These are phyloP conservation scores for Lithophane semibrunnea DNA, from an alignment of 2,888 invertebrate genomes.

Conservation along the genomic window DNA sequence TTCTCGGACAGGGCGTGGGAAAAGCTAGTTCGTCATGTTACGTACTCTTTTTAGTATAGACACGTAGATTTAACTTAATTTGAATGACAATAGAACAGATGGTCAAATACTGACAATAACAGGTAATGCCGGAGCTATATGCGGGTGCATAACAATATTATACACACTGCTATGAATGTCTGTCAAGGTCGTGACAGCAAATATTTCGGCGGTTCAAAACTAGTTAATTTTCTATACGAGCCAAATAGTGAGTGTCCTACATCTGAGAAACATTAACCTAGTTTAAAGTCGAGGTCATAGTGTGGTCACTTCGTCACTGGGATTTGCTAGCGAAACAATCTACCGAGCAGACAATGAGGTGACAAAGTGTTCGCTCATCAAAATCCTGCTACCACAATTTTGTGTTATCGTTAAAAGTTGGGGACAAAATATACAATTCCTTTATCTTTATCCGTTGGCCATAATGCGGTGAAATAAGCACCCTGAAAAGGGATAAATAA, in stretches of 20 bases:
- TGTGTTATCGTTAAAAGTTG: constrained; percentile 33
- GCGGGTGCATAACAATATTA: constrained; percentile 72
- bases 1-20: constrained; percentile 63
- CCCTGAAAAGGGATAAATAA: constrained; percentile 63
- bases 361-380: constrained; percentile 52
- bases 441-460: constrained; percentile 56
- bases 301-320: constrained; percentile 78
- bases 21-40: constrained; percentile 46
- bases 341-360: constrained; percentile 52
- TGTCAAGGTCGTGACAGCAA: constrained; percentile 78
- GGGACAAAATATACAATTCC: constrained; percentile 45
- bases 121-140: constrained; percentile 61
- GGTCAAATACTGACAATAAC: constrained; percentile 64
- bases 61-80: constrained; percentile 50
- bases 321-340: constrained; percentile 66
- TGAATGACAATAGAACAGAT: constrained; percentile 68
- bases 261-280: constrained; percentile 86
- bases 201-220: constrained; percentile 68
- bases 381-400: constrained; percentile 27
- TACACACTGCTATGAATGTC: constrained; percentile 72
- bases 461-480: constrained; percentile 63
- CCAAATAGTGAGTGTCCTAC: constrained; percentile 82
- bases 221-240: constrained; percentile 75
- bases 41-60: constrained; percentile 49
- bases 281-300: constrained; percentile 81